Conservation (phyloP, 2,113 vertebrate genomes). For the Sebastes fasciatus region DNA sequence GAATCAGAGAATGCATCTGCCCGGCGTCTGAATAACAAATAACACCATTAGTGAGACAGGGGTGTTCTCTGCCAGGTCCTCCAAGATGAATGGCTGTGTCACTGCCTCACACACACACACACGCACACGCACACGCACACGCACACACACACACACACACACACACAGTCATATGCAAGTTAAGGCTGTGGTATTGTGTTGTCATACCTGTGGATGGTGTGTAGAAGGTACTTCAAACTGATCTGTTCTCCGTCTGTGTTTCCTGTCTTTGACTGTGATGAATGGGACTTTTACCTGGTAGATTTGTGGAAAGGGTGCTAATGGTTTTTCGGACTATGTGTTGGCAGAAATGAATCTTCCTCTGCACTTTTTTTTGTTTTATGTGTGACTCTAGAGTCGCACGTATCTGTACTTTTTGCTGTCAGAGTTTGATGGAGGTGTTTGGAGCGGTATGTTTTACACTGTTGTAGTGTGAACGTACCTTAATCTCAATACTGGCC, state of each 20-base stretch:
- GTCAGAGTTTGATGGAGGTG: not conserved
- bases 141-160: conserved; percentile 4
- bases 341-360: not conserved
- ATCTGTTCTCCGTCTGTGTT: not conserved
- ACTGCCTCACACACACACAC: conserved; percentile 12
- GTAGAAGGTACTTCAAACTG: conserved; percentile 51
- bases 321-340: not conserved
- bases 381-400: not conserved
- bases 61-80: conserved; percentile 62
- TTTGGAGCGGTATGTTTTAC: not conserved
- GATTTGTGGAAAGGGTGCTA: not conserved
- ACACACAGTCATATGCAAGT: not conserved
- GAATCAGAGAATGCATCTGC: conserved; percentile 73
- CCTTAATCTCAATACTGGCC: not conserved
- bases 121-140: conserved; percentile 30
- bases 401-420: not conserved
- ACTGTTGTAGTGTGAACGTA: not conserved
- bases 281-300: not conserved
- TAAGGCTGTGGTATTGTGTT: conserved; percentile 1
- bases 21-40: conserved; percentile 74
- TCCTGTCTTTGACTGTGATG: not conserved
- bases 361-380: not conserved
- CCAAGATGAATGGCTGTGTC: conserved; percentile 68
- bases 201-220: conserved; percentile 55
- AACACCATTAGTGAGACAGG: conserved; percentile 72